Evolutionary conservation across 2,797 vertebrate genomes (phyloP).

Genomic region (Zalophus californianus): DNA sequence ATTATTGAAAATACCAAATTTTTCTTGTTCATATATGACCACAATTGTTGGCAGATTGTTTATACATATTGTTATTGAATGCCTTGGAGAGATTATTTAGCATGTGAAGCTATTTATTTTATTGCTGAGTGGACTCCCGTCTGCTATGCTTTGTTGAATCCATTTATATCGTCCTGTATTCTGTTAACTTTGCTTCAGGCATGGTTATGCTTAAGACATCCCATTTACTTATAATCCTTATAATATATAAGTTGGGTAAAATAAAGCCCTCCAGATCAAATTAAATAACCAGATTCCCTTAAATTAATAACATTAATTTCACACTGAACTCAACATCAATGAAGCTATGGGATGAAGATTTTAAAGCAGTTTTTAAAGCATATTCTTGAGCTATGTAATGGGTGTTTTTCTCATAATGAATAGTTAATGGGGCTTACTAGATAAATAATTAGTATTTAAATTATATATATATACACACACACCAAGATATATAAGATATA

Average conservation of each 20-base stretch:
- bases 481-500: background rate
- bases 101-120: background rate
- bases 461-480: too few species aligned
- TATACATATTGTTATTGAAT: background rate
- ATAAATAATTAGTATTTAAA: background rate
- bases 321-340: background rate
- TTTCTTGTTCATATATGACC: background rate
- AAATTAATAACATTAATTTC: constrained; percentile 8
- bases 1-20: background rate
- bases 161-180: background rate
- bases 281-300: background rate
- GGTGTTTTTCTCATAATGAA: constrained; percentile 48
- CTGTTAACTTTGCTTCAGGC: background rate
- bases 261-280: background rate
- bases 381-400: background rate
- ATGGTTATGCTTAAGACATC: background rate
- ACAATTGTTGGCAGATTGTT: background rate
- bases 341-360: background rate
- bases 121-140: background rate
- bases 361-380: background rate
- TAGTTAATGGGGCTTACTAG: background rate
- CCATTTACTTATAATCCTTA: background rate
- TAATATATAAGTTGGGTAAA: background rate
- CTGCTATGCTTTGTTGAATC: background rate
- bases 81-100: background rate